These are phyloP conservation scores for Ibycter americanus DNA, from an alignment of 2,797 vertebrate species.

Conservation along the genomic window DNA sequence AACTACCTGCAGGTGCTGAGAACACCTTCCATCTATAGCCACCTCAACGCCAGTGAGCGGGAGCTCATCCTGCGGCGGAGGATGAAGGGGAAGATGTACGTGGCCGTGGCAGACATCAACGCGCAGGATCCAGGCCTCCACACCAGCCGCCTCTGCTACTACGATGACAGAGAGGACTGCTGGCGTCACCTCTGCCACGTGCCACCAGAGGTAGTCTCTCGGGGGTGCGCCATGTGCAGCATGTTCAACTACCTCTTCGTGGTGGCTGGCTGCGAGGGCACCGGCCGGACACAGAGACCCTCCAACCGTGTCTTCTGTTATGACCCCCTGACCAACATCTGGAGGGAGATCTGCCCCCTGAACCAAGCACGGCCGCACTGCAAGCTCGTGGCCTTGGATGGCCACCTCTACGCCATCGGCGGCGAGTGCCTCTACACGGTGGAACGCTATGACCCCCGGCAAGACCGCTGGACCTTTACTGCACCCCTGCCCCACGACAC, in stretches of 20 bases:
- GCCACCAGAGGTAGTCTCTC: slow-evolving; percentile 85
- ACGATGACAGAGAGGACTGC: slow-evolving; percentile 79
- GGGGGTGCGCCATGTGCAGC: slow-evolving; percentile 85
- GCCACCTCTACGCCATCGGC: slow-evolving; percentile 91
- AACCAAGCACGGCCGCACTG: slow-evolving; percentile 91
- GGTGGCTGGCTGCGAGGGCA: slow-evolving; percentile 84
- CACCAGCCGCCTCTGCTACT: slow-evolving; percentile 83
- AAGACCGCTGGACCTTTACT: slow-evolving; percentile 86
- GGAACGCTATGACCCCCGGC: slow-evolving; percentile 89
- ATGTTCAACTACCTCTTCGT: slow-evolving; percentile 97
- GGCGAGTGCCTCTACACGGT: slow-evolving; percentile 91
- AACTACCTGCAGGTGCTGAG: slow-evolving; percentile 91
- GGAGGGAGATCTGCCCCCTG: slow-evolving; percentile 89
- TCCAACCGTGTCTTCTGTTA: slow-evolving; percentile 92
- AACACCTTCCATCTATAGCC: slow-evolving; percentile 81
- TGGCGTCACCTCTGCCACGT: slow-evolving; percentile 84
- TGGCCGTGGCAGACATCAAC: slow-evolving; percentile 86
- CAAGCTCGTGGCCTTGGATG: slow-evolving; percentile 88
- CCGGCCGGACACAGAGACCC: slow-evolving; percentile 69
- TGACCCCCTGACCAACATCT: slow-evolving; percentile 88
- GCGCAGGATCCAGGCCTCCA: slow-evolving; percentile 61
- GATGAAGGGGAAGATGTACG: slow-evolving; percentile 76
- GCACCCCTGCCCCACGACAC: slow-evolving; percentile 88
- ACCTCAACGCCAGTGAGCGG: slow-evolving; percentile 83
- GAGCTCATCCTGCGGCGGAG: slow-evolving; percentile 83